These are phyloP conservation scores for Syngnathus scovelli DNA, from an alignment of 2,113 vertebrate genomes.

Conservation along the genomic window DNA sequence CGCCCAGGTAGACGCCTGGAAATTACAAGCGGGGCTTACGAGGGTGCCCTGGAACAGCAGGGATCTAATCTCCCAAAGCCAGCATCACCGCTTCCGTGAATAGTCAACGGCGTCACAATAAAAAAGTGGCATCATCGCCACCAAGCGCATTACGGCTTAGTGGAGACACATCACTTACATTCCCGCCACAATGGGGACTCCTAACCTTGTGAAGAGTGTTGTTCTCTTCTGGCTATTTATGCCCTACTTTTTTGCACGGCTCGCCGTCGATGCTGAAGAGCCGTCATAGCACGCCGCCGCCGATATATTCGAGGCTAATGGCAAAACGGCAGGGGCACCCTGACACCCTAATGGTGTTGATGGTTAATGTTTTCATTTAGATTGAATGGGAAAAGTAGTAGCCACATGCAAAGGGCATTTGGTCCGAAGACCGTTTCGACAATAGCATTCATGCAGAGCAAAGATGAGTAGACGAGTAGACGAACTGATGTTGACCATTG, in stretches of 20 bases:
- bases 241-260: slow-evolving; percentile 29
- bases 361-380: slow-evolving; percentile 56
- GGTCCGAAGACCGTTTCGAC: slow-evolving; percentile 20
- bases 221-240: slow-evolving; percentile 44
- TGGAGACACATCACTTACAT: slow-evolving; percentile 61
- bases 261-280: slow-evolving; percentile 36
- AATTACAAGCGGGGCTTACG: slow-evolving; percentile 51
- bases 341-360: slow-evolving; percentile 53
- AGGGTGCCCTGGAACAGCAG: slow-evolving; percentile 49
- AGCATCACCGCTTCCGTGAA: slow-evolving; percentile 54
- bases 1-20: slow-evolving; percentile 52
- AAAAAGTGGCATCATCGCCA: slow-evolving; percentile 53
- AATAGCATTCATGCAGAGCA: slow-evolving; percentile 39
- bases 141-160: slow-evolving; percentile 56
- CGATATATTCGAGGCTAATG: slow-evolving; percentile 54
- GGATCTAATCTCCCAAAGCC: slow-evolving; percentile 52
- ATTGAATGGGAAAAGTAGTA: slow-evolving; percentile 51
- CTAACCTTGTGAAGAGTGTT: slow-evolving; percentile 33
- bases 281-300: slow-evolving; percentile 31
- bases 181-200: slow-evolving; percentile 44
- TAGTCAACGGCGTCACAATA: slow-evolving; percentile 52
- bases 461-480: not conserved
- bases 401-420: slow-evolving; percentile 31
- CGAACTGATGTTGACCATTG: not conserved
- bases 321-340: slow-evolving; percentile 47